Evolutionary conservation across 2,113 vertebrate genomes (phyloP), one percentile per base, ranked within the genome.

Genomic region (Tupaia chinensis): DNA sequence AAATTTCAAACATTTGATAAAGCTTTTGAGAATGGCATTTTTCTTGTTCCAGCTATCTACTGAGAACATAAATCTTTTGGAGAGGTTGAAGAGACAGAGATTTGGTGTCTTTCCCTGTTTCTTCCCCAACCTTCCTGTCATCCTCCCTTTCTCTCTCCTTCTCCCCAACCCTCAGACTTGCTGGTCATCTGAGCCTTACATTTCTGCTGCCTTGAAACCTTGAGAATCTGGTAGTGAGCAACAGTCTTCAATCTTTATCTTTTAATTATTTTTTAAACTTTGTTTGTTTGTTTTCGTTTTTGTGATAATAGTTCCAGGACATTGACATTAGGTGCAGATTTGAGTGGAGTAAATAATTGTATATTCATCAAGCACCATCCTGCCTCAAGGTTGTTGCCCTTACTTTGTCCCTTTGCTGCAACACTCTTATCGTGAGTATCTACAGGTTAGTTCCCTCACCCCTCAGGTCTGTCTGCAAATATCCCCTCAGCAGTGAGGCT

Each of bases 381-480:
- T 80, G 44, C 73, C 25, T 29, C 17, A 13, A 77, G 27, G 3
- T 16, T 58, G 66, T 76, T 60, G 7, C 66, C 10, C 10, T 53
- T 12, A 77, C 12, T 60, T 68, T 1, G 68, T 93, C 16, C 16
- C n/a, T 77, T 73, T 68, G 12, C n/a, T 9, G 2, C 0, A 10
- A 7, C 9, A 2, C 32, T 66, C 12, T 82, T 1, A 44, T 7
- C n/a, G 34, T 60, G 9, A 6, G 7, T 3, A 9, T 4, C 11
- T 8, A 11, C 3, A 63, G 34, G 29, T 72, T 15, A 86, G 61
- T 56, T 68, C 5, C 87, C 10, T 53, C 11, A 22, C 25, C 5
- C 44, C 73, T 91, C 76, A 69, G 20, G 25, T n/a, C 63, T 56
- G 69, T 78, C 11, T 66, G 44, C 25, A 89, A 77, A 96, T 56